These are phyloP conservation scores for Drosophila elegans DNA, from an alignment of 1,140 invertebrate genomes.

Conservation along the genomic window DNA sequence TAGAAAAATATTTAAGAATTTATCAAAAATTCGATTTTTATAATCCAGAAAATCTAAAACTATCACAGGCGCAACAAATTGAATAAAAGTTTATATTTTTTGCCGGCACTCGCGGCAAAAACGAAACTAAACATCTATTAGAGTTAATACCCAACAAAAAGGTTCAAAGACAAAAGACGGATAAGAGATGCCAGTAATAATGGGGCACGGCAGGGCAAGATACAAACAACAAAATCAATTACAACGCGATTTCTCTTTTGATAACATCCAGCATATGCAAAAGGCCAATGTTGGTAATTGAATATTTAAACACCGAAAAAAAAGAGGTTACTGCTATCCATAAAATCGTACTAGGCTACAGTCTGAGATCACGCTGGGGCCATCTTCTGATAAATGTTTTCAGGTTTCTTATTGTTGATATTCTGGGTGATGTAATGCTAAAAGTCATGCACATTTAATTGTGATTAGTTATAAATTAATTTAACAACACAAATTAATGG, in stretches of 20 bases:
- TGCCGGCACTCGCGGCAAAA: constrained; percentile 55
- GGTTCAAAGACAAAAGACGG: constrained; percentile 36
- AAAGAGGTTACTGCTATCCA: not conserved
- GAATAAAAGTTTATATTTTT: constrained; percentile 37
- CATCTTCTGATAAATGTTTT: too few species aligned
- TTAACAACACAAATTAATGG: too few species aligned
- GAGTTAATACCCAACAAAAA: constrained; percentile 61
- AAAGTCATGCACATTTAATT: too few species aligned
- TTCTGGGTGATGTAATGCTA: too few species aligned
- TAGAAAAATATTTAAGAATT: too few species aligned
- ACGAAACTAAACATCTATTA: constrained; percentile 59
- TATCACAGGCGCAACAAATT: constrained; percentile 49
- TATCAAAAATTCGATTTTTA: too few species aligned
- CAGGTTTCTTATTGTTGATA: too few species aligned
- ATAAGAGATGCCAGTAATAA: constrained; percentile 54
- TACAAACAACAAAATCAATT: constrained; percentile 69
- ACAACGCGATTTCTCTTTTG: constrained; percentile 74
- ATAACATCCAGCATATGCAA: constrained; percentile 54
- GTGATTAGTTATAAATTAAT: too few species aligned
- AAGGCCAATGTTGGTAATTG: constrained; percentile 63
- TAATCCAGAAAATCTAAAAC: constrained; percentile 4
- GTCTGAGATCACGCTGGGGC: too few species aligned
- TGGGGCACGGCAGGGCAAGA: constrained; percentile 41
- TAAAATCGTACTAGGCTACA: not conserved
- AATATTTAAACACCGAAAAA: constrained; percentile 41